These are phyloP conservation scores for Euplagia quadripunctaria DNA, from an alignment of 2,888 invertebrate genomes.

Conservation along the genomic window DNA sequence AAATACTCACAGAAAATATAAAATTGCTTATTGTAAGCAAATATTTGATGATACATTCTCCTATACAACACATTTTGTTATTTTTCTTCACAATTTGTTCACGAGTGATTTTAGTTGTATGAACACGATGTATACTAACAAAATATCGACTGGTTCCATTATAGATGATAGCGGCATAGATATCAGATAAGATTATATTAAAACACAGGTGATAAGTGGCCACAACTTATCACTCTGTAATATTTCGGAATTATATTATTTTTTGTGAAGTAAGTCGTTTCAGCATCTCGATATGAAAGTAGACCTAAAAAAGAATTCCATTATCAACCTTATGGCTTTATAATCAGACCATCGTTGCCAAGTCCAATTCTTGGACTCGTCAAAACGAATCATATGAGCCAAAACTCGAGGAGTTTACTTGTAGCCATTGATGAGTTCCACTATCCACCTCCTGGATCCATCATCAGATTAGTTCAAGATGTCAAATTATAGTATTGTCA, in stretches of 20 bases:
- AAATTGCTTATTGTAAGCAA: slow-evolving; percentile 65
- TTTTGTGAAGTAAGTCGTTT: background rate
- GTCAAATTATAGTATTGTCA: no score
- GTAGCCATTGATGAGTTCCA: no score
- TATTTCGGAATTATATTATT: background rate
- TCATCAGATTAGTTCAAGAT: no score
- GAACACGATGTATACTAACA: background rate
- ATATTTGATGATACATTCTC: slow-evolving; percentile 67
- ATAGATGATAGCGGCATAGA: background rate
- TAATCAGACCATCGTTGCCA: no score
- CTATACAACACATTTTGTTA: slow-evolving; percentile 68
- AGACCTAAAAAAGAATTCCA: no score
- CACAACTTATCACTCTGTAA: background rate
- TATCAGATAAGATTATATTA: slow-evolving; percentile 1
- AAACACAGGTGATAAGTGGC: background rate
- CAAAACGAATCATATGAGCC: no score
- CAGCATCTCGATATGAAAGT: no score
- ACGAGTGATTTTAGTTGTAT: background rate
- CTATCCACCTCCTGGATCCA: no score
- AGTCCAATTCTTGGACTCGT: no score
- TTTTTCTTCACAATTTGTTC: slow-evolving; percentile 6
- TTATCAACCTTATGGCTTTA: no score
- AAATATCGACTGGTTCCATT: slow-evolving; percentile 4
- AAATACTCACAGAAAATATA: slow-evolving; percentile 65
- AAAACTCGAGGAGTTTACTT: no score